Conservation (phyloP, 2,888 invertebrate genomes). For the Noctua janthina region DNA sequence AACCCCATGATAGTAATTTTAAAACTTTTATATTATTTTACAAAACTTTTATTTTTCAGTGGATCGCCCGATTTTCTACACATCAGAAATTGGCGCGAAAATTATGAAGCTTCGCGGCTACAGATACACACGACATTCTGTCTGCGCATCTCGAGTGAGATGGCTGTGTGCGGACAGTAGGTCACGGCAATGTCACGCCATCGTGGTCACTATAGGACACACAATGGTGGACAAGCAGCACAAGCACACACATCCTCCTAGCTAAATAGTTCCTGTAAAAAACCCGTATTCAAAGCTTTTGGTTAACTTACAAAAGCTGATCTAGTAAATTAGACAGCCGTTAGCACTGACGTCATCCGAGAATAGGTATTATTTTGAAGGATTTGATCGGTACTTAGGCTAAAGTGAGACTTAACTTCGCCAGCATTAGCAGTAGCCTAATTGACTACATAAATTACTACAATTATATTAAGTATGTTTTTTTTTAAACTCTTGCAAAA, state of each 20-base stretch:
- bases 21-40: too few relatives aligned
- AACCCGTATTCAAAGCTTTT: neutral
- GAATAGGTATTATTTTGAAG: slow-evolving; percentile 11
- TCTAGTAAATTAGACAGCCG: too few relatives aligned
- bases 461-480: too few relatives aligned
- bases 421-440: too few relatives aligned
- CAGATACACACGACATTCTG: slow-evolving; percentile 85
- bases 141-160: slow-evolving; percentile 86
- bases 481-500: too few relatives aligned
- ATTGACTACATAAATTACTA: too few relatives aligned
- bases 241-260: slow-evolving; percentile 83
- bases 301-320: too few relatives aligned
- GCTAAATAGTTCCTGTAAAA: slow-evolving; percentile 60
- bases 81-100: slow-evolving; percentile 82
- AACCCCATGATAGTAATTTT: too few relatives aligned
- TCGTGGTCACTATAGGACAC: slow-evolving; percentile 85
- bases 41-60: slow-evolving; percentile 38
- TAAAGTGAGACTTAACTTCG: too few relatives aligned
- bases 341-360: neutral
- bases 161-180: slow-evolving; percentile 86
- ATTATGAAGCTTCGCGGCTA: slow-evolving; percentile 85
- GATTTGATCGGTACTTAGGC: too few relatives aligned
- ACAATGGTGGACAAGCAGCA: slow-evolving; percentile 83
- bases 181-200: slow-evolving; percentile 81
- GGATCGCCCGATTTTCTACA: slow-evolving; percentile 85